phyloP scores from a whole-genome alignment of 2,888 invertebrate genomes.

The Cremastobaeus sp. region DNA sequence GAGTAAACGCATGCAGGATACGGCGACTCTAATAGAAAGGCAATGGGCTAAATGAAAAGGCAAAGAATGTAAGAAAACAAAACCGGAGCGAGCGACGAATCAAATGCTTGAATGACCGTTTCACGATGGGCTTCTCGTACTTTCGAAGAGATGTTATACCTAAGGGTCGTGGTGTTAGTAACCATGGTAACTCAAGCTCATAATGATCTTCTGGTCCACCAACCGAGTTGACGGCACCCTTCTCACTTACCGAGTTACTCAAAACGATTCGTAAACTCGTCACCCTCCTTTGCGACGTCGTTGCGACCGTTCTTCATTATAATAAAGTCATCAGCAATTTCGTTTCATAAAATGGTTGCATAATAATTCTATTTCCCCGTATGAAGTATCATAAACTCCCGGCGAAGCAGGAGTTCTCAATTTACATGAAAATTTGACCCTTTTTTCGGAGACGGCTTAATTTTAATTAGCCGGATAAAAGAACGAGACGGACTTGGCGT shows the following conservation, averaged over 20 bases:
- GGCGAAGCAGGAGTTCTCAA: constrained; percentile 1
- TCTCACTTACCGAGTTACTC: constrained; percentile 74
- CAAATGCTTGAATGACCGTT: constrained; percentile 76
- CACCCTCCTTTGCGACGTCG: constrained; percentile 60
- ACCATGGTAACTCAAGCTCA: constrained; percentile 76
- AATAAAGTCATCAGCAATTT: constrained; percentile 74
- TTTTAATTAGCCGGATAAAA: constrained; percentile 22
- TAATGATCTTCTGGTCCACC: constrained; percentile 76
- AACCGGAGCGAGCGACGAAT: constrained; percentile 74
- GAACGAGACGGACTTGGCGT: background rate
- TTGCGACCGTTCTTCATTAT: constrained; percentile 70
- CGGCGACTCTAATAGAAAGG: too few species aligned
- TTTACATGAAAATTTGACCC: constrained; percentile 32
- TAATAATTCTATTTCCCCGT: constrained; percentile 43
- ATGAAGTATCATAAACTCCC: constrained; percentile 20
- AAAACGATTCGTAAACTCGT: constrained; percentile 70
- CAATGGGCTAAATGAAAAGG: constrained; percentile 14
- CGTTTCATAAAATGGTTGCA: constrained; percentile 66
- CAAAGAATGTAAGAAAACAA: constrained; percentile 66
- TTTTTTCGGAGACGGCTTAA: constrained; percentile 16
- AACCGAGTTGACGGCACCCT: constrained; percentile 72
- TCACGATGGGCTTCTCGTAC: constrained; percentile 66
- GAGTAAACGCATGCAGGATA: too few species aligned
- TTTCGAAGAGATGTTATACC: constrained; percentile 61
- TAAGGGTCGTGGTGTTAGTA: constrained; percentile 70